These are phyloP conservation scores for Agonopterix arenella DNA, from an alignment of 2,888 invertebrate genomes.

Conservation along the genomic window DNA sequence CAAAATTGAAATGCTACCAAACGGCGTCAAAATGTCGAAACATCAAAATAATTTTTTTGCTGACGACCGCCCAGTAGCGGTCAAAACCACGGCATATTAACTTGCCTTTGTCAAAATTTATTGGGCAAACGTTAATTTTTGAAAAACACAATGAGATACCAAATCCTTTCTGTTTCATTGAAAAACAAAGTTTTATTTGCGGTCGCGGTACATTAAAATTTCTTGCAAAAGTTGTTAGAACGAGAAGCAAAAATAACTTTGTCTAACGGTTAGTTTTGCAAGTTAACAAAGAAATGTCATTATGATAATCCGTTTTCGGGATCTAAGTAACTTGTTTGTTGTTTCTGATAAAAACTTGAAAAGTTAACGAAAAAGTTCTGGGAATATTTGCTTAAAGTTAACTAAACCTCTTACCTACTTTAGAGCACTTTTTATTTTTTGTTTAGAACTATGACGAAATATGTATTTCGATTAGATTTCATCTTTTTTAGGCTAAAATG, in stretches of 20 bases:
- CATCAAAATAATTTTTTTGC: slow-evolving; percentile 18
- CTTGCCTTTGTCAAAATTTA: slow-evolving; percentile 46
- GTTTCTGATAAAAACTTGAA: slow-evolving; percentile 5
- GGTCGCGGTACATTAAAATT: not conserved
- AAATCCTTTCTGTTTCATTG: slow-evolving; percentile 12
- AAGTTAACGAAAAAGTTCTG: not conserved
- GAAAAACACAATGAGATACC: slow-evolving; percentile 13
- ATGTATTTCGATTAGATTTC: no score
- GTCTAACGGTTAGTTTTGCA: slow-evolving; percentile 5
- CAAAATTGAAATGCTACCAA: slow-evolving; percentile 1
- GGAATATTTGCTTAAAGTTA: not conserved
- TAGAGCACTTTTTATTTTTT: no score
- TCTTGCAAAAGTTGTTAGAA: not conserved
- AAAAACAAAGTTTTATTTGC: slow-evolving; percentile 3
- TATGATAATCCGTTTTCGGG: slow-evolving; percentile 56
- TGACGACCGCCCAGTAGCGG: slow-evolving; percentile 61
- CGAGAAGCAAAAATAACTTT: slow-evolving; percentile 1
- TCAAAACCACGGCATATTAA: slow-evolving; percentile 35
- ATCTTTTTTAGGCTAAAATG: no score
- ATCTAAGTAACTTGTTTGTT: slow-evolving; percentile 36
- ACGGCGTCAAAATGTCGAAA: slow-evolving; percentile 26
- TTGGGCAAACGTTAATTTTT: slow-evolving; percentile 57
- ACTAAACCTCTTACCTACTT: not conserved
- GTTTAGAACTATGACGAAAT: no score
- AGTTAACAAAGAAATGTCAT: slow-evolving; percentile 53